Percentiles rank a stretch among this genome's conserved stretches.
Conservation (phyloP, 2,888 invertebrate species). For the Nymphalis polychloros region DNA sequence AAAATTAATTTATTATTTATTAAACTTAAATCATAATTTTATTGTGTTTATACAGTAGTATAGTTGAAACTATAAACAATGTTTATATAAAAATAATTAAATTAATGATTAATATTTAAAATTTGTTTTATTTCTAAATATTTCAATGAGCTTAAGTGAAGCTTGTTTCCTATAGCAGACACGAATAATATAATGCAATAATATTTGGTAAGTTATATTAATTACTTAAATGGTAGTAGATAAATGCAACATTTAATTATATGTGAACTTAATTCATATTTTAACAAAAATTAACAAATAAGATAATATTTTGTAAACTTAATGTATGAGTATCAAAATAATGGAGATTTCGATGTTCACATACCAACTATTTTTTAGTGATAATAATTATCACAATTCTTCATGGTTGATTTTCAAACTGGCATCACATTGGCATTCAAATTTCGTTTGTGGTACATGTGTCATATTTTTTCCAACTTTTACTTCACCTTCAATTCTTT, state of each 20-base stretch:
- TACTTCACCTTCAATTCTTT: constrained; percentile 78
- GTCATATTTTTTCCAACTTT: constrained; percentile 60
- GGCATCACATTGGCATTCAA: constrained; percentile 56
- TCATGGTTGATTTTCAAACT: constrained; percentile 47
- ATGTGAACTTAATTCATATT: no score
- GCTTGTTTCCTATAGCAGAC: no score
- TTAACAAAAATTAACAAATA: no score
- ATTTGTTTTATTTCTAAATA: no score
- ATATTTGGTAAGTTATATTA: no score
- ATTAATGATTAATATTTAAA: neutral
- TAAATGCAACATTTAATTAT: no score
- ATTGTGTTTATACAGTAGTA: neutral
- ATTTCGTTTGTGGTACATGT: constrained; percentile 61
- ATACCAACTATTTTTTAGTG: neutral
- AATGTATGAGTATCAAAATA: neutral
- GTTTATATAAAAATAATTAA: neutral
- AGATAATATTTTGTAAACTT: neutral
- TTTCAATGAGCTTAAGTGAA: no score
- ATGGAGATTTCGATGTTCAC: neutral
- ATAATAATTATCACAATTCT: constrained; percentile 49
- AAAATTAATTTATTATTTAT: neutral
- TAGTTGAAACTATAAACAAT: neutral
- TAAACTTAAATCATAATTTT: neutral
- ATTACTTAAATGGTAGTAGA: no score
- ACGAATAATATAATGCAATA: no score